phyloP scores from a whole-genome alignment of 2,888 invertebrate species.

The Nipponacmea schrenckii region DNA sequence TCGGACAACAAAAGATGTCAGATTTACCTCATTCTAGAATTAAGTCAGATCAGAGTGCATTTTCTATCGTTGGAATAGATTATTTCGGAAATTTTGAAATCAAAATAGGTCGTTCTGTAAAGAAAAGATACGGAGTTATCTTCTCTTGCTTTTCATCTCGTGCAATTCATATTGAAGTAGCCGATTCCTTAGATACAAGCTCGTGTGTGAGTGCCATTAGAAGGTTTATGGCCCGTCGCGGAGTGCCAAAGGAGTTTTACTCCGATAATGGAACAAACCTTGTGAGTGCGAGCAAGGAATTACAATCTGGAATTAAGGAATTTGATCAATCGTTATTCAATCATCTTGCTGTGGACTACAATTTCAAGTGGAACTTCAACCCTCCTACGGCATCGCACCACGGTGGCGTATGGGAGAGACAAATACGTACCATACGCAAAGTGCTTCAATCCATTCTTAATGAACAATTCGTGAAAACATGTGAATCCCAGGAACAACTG shows the following conservation, averaged over 20 bases:
- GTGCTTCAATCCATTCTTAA: neutral
- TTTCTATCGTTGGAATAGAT: neutral
- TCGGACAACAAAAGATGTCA: conserved; percentile 9
- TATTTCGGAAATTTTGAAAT: neutral
- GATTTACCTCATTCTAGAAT: neutral
- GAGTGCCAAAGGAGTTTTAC: conserved; percentile 2
- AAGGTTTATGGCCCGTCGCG: neutral
- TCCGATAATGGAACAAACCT: conserved; percentile 10
- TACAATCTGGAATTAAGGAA: conserved; percentile 5
- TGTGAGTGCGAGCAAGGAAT: conserved; percentile 8
- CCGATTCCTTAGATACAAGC: neutral
- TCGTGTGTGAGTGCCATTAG: neutral
- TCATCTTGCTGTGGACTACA: neutral
- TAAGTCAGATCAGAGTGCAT: neutral
- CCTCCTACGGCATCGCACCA: conserved; percentile 14
- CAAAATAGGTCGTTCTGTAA: neutral
- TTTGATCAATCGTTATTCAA: neutral
- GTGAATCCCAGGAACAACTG: conserved; percentile 25
- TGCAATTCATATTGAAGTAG: neutral
- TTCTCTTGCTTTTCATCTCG: neutral
- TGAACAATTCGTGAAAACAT: neutral
- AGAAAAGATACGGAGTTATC: conserved; percentile 10
- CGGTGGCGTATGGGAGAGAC: conserved; percentile 13
- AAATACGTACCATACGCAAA: neutral
- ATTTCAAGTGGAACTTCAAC: conserved; percentile 9